Evolutionary conservation across 2,113 vertebrate genomes (phyloP).

Genomic region (Sigmodon hispidus): DNA sequence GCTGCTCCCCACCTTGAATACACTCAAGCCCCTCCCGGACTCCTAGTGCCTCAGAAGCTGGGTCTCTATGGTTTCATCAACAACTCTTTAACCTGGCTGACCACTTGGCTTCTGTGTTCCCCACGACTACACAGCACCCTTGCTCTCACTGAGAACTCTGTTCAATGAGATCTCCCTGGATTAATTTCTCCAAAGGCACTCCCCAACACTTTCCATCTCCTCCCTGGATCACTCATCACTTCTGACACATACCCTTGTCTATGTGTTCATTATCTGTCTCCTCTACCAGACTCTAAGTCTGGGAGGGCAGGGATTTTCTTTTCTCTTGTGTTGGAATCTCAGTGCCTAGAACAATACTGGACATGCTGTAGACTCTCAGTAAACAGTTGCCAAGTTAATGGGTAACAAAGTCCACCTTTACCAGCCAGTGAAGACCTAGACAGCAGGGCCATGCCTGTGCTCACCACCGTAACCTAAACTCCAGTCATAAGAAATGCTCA

Average conservation of each 20-base stretch:
- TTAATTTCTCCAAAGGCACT: background rate
- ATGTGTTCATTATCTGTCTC: background rate
- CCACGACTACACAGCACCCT: too few relatives aligned
- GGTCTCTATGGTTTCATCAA: accelerated
- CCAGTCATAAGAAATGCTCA: background rate
- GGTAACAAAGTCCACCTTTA: background rate
- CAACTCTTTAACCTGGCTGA: background rate
- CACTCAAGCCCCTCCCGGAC: background rate
- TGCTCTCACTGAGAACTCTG: background rate
- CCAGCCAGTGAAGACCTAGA: background rate
- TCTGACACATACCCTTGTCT: background rate
- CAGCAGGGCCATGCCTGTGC: background rate
- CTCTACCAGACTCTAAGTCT: background rate
- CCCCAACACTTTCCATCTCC: background rate
- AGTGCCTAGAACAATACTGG: background rate
- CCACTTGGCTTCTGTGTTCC: background rate
- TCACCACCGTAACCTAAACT: background rate
- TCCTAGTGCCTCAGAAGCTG: accelerated
- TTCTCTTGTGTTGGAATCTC: background rate
- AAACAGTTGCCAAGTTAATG: background rate
- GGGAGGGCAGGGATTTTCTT: background rate
- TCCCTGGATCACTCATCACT: background rate
- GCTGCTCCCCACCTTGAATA: background rate
- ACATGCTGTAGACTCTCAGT: background rate
- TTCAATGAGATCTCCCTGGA: background rate